Evolutionary conservation across 2,888 invertebrate species (phyloP).

Genomic region (Molorchus minor): DNA sequence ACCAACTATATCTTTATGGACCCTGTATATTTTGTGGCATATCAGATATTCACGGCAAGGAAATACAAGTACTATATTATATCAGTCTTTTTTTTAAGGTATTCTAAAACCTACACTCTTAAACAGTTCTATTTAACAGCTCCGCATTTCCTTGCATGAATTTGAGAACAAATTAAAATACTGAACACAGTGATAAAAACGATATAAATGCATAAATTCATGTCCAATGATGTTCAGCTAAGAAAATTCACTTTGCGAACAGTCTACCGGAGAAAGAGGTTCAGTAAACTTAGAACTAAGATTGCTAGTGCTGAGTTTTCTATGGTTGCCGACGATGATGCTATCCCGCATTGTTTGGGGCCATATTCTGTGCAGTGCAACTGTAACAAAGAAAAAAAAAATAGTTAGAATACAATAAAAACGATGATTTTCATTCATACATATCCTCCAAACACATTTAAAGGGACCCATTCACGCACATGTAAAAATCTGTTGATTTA

Average conservation of each 20-base stretch:
- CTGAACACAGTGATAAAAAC: slow-evolving; percentile 17
- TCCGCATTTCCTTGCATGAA: slow-evolving; percentile 12
- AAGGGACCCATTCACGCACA: too few relatives aligned
- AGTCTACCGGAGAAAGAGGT: slow-evolving; percentile 33
- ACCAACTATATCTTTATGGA: slow-evolving; percentile 1
- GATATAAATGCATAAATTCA: slow-evolving; percentile 13
- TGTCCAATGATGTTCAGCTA: not conserved
- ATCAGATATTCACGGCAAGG: not conserved
- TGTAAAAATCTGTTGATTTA: too few relatives aligned
- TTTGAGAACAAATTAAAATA: slow-evolving; percentile 7
- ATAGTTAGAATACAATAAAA: too few relatives aligned
- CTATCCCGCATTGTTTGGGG: slow-evolving; percentile 52
- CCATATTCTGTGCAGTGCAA: slow-evolving; percentile 57
- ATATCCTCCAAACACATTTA: too few relatives aligned
- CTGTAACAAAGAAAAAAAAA: slow-evolving; percentile 51
- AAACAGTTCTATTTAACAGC: slow-evolving; percentile 17
- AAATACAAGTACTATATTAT: slow-evolving; percentile 12
- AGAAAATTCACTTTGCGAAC: not conserved
- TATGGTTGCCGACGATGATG: slow-evolving; percentile 36
- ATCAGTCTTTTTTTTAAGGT: slow-evolving; percentile 18
- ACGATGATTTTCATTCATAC: too few relatives aligned
- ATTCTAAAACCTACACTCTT: slow-evolving; percentile 17
- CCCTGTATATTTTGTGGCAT: not conserved
- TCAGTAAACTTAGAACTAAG: slow-evolving; percentile 28
- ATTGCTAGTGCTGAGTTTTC: slow-evolving; percentile 30